Evolutionary conservation across 1,140 invertebrate species (phyloP), one percentile per base, ranked within the genome.

Genomic region (Coptotermes formosanus): DNA sequence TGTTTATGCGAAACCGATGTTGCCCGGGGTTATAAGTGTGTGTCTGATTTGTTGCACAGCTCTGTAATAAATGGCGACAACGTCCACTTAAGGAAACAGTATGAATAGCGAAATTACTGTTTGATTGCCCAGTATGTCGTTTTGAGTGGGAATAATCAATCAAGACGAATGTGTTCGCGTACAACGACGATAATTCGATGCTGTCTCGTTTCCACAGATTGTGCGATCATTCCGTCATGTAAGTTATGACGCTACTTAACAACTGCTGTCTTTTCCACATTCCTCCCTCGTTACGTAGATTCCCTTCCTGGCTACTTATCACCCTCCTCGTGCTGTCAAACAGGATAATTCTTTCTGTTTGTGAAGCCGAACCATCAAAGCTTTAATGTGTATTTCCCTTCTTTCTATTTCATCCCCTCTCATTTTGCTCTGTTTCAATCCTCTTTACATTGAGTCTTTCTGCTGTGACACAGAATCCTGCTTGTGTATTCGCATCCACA

Each of bases 271-370:
- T 75, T 75, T 64, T 23, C 25, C 59, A 16, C 25, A 8, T 75
- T 75, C 64, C 64, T 3, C 64, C 64, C 64, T 75, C 64, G 12
- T 75, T n/a, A 75, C n/a, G 6, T 75, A 64, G 52, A 75, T 8
- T 75, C 64, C 64, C n/a, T 75, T n/a, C 55, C 21, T 64, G 25
- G 25, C 64, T 75, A 75, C 64, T 75, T 75, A 75, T 12, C 2
- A 3, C n/a, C 64, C 64, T 75, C 64, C n/a, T 30, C 2, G n/a
- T 12, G 8, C 64, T 75, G 3, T 75, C 64, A 75, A 30, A 75
- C 64, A 75, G 64, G 64, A 75, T 75, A 30, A 75, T 75, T 75
- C 64, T 75, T 64, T 23, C 64, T 75, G 64, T 75, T 30, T 75
- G 64, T 75, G 64, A 75, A 75, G 9, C 64, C n/a, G 25, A 75